These are phyloP conservation scores for Hydra vulgaris DNA, from an alignment of 30 jellyfish, hydroid and myxozoan species.

Conservation along the genomic window DNA sequence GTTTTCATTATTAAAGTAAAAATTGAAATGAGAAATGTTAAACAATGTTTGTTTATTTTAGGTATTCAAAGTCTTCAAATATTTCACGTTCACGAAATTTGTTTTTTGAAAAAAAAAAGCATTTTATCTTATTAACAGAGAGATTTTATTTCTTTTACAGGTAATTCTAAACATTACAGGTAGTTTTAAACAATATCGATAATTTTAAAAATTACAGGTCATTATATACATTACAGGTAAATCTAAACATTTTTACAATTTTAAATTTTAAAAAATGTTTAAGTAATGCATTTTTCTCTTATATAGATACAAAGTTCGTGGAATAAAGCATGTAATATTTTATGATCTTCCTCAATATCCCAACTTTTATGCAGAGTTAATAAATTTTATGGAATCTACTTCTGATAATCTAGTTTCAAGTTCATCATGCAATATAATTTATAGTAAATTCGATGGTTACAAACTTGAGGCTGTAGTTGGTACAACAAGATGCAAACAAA, in stretches of 20 bases:
- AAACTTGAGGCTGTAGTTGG: slow-evolving; percentile 75
- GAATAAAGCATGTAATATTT: slow-evolving; percentile 69
- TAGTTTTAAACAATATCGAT: no score
- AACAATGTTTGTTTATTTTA: slow-evolving; percentile 7
- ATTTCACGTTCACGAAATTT: slow-evolving; percentile 71
- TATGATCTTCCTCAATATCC: slow-evolving; percentile 91
- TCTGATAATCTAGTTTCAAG: slow-evolving; percentile 22
- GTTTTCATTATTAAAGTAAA: no score
- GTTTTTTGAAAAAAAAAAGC: slow-evolving; percentile 46
- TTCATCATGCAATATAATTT: slow-evolving; percentile 62
- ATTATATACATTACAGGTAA: no score
- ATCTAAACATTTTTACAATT: no score
- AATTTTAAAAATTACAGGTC: no score
- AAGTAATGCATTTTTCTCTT: not conserved
- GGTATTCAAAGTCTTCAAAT: slow-evolving; percentile 80
- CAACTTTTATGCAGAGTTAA: slow-evolving; percentile 67
- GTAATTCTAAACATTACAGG: no score
- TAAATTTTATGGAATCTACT: slow-evolving; percentile 52
- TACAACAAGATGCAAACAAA: slow-evolving; percentile 39
- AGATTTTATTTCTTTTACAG: slow-evolving; percentile 90
- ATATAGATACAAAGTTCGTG: slow-evolving; percentile 63
- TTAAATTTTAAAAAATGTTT: not conserved
- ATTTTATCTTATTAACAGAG: slow-evolving; percentile 77
- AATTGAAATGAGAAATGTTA: no score
- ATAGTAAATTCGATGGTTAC: slow-evolving; percentile 57